Percentiles rank a stretch among this genome's conserved stretches.
Conservation (phyloP, 2,888 invertebrate species). For the Machimus atricapillus region DNA sequence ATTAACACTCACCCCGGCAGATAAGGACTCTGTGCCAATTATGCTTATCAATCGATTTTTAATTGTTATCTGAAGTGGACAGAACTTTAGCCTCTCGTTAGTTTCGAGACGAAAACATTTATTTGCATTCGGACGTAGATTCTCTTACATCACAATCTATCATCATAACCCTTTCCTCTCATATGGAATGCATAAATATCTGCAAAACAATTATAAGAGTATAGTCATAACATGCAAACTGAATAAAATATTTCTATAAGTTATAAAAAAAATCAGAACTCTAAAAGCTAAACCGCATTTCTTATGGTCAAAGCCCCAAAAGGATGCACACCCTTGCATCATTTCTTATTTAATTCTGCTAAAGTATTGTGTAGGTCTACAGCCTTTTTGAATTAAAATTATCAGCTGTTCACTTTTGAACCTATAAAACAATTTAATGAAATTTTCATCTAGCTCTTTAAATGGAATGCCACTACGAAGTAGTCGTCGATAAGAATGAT, state of each 20-base stretch:
- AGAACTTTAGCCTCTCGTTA: conserved; percentile 18
- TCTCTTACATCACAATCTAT: conserved; percentile 42
- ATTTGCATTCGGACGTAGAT: conserved; percentile 37
- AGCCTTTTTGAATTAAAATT: not conserved
- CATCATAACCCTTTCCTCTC: not conserved
- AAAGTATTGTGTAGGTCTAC: not conserved
- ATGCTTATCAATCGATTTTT: conserved; percentile 38
- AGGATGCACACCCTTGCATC: not conserved
- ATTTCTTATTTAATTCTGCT: not conserved
- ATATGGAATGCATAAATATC: no score
- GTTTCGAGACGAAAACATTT: not conserved
- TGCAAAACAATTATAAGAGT: no score
- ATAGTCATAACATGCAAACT: no score
- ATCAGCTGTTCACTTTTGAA: not conserved
- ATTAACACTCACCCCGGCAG: not conserved
- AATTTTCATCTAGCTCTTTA: not conserved
- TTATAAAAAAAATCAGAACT: not conserved
- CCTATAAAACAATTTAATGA: not conserved
- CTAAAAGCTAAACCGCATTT: not conserved
- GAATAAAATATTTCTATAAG: no score
- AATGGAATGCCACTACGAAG: not conserved
- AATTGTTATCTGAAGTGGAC: conserved; percentile 9
- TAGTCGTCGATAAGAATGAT: not conserved
- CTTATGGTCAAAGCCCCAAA: not conserved
- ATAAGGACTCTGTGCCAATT: conserved; percentile 35